Conservation (phyloP, 1,140 invertebrate species). For the Hycleus phaleratus region DNA sequence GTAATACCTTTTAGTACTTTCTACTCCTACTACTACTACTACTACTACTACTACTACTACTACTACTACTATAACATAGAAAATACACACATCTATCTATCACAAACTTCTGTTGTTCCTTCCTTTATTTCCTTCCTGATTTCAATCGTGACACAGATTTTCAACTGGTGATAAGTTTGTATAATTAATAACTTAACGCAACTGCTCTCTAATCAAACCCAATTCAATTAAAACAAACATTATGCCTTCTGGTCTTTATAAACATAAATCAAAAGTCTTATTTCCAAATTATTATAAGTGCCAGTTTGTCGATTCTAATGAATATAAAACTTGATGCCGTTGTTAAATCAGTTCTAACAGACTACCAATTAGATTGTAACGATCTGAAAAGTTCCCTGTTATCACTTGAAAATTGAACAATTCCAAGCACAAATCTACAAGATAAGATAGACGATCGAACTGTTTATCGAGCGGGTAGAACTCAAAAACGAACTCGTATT, state of each 20-base stretch:
- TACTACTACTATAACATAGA: not conserved
- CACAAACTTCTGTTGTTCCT: no score
- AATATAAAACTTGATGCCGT: no score
- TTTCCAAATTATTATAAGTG: no score
- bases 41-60: not conserved
- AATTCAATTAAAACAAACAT: constrained; percentile 13
- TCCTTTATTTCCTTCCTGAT: no score
- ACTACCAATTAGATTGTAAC: not conserved
- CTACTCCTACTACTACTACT: constrained; percentile 3
- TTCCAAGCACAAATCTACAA: no score
- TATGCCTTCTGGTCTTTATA: constrained; percentile 4
- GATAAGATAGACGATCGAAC: no score
- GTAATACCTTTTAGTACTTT: constrained; percentile 18
- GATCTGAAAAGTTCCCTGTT: not conserved
- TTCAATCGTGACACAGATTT: no score
- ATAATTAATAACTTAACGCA: constrained; percentile 17
- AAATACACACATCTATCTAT: no score
- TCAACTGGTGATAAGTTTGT: constrained; percentile 14
- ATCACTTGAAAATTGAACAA: no score
- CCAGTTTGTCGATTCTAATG: no score
- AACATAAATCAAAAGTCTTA: constrained; percentile 8
- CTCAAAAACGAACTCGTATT: no score
- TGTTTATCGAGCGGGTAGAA: no score
- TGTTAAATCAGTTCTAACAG: not conserved
- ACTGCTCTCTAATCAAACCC: constrained; percentile 11